A percentile compares a stretch with the other conserved stretches of the same genome.
Evolutionary conservation across 2,113 vertebrate species (phyloP).

Genomic region (Vombatus ursinus): DNA sequence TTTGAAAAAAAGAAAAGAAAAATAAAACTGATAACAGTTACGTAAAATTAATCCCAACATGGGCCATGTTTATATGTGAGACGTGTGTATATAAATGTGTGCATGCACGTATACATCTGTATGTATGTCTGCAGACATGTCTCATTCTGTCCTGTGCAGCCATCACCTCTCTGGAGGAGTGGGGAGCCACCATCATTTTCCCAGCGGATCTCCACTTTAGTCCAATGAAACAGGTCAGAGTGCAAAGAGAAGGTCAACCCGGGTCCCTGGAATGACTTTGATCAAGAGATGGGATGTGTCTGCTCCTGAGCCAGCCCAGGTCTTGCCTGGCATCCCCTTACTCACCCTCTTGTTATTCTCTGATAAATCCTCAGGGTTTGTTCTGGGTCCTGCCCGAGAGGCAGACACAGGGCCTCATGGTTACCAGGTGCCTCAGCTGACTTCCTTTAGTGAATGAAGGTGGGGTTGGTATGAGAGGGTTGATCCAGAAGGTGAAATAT

Average conservation of each 20-base stretch:
- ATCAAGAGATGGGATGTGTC: fast-evolving
- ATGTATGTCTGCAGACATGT: neutral
- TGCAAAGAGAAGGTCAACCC: neutral
- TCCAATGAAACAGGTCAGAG: too few relatives aligned
- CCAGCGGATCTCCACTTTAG: neutral
- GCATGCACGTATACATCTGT: neutral
- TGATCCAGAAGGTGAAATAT: neutral
- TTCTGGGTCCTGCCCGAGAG: neutral
- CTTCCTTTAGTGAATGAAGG: neutral
- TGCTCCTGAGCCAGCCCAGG: neutral
- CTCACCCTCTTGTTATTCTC: neutral
- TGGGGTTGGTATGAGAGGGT: neutral
- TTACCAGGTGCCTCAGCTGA: neutral
- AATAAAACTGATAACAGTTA: neutral
- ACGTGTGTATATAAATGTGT: neutral
- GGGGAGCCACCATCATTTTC: neutral
- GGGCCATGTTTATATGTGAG: neutral
- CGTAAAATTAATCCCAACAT: neutral
- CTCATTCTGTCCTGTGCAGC: neutral
- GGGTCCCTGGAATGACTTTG: neutral
- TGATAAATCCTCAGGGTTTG: neutral
- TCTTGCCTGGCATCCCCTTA: neutral
- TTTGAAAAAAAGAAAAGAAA: neutral
- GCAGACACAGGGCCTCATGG: neutral
- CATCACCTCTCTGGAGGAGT: neutral